These are phyloP conservation scores for Drosophila subquinaria DNA, from an alignment of 2,888 invertebrate species.

Conservation along the genomic window DNA sequence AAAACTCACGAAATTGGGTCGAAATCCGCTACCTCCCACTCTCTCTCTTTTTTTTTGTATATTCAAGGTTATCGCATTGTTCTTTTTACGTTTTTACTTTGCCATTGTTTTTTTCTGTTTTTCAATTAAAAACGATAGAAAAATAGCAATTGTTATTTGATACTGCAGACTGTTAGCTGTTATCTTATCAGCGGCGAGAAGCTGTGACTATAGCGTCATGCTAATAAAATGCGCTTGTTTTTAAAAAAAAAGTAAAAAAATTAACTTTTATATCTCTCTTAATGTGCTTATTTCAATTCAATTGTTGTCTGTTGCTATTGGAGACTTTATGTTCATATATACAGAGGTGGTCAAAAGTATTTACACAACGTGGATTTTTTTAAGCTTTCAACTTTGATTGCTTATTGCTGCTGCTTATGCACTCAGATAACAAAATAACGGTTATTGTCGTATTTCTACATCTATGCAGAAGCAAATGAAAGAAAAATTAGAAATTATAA, in stretches of 20 bases:
- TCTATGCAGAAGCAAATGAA: no score
- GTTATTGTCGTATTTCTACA: no score
- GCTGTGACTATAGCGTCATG: background rate
- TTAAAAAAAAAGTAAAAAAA: background rate
- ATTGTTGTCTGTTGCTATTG: constrained; percentile 6
- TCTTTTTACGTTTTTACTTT: constrained; percentile 6
- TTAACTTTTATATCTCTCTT: background rate
- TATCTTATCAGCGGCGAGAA: constrained; percentile 22
- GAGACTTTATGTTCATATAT: background rate
- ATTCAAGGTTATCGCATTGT: constrained; percentile 21
- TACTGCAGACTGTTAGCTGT: constrained; percentile 5
- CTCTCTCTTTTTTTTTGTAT: background rate
- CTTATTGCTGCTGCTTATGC: no score
- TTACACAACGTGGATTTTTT: no score
- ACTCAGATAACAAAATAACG: no score
- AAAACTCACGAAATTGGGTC: background rate
- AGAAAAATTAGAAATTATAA: no score
- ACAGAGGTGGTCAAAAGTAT: no score
- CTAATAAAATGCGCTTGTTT: background rate
- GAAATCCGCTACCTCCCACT: background rate
- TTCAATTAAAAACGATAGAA: constrained; percentile 10
- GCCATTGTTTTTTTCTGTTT: background rate
- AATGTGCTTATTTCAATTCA: background rate
- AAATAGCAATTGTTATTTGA: constrained; percentile 13
- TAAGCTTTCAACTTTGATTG: no score